Evolutionary conservation across 2,888 invertebrate species (phyloP), one percentile per base, ranked within the genome.

Genomic region (Micropterix aruncella): DNA sequence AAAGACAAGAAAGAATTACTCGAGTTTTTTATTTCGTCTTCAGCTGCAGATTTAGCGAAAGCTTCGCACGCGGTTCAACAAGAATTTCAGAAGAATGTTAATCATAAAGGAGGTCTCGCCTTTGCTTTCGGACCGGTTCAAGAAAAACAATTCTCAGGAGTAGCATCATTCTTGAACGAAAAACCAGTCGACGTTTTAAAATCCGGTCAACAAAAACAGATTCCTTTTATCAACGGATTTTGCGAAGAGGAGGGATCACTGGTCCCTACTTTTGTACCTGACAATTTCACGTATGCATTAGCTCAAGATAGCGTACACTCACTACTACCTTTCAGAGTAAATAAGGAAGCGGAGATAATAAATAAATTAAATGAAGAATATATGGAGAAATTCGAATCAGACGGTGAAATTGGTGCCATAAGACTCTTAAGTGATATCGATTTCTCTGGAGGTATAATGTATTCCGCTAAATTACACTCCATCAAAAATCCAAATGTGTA

Each of bases 131-230:
- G 27, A 7, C 27, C 27, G 5, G 27, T 27, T 12, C 5, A 7
- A 5, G 27, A 27, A 27, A 27, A 27, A 7, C 7, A 27, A 42
- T 46, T 52, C 1, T 51, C 52, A 16, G 53, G 45, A 19, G 53
- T 50, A 15, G 42, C 40, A 7, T 2, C 44, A 5, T 27, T 27
- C 12, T 12, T 27, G 12, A 27, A 12, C 12, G 27, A 27, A 27
- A 27, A 27, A 7, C 27, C 27, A 7, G 12, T 27, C 5, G 27
- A 27, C 27, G 12, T 27, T 27, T 27, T 27, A 27, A 27, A 27
- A 12, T 5, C 27, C 7, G 27, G 27, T 12, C 5, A 12, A 27
- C 27, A 27, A 27, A 27, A 27, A 7, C 5, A 7, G 12, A 12
- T 27, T 27, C 27, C 27, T 7, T 27, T 7, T 12, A 12, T 27